These are phyloP conservation scores for Neomonachus schauinslandi DNA, from an alignment of 2,113 vertebrate genomes.

Conservation along the genomic window DNA sequence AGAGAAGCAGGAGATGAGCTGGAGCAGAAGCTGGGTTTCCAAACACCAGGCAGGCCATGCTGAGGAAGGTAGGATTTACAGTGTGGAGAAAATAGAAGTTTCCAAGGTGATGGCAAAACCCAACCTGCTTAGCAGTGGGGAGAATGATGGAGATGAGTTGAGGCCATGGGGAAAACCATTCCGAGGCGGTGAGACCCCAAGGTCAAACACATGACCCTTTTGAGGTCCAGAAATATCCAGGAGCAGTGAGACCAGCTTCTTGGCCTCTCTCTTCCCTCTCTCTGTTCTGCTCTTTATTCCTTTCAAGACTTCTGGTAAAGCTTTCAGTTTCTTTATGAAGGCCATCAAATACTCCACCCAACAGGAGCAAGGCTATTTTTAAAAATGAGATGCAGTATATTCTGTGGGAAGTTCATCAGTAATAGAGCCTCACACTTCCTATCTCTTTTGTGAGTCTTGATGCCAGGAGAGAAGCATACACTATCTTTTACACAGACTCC, in stretches of 20 bases:
- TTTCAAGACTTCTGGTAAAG: background rate
- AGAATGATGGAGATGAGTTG: background rate
- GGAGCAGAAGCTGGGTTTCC: background rate
- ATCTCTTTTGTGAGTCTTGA: slow-evolving; percentile 76
- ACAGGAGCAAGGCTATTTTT: slow-evolving; percentile 71
- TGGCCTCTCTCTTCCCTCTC: background rate
- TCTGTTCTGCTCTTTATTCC: background rate
- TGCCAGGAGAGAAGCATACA: slow-evolving; percentile 73
- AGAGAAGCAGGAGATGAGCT: background rate
- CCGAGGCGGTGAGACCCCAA: background rate
- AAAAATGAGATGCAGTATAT: slow-evolving; percentile 74
- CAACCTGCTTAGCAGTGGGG: accelerated
- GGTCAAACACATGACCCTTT: background rate
- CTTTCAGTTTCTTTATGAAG: slow-evolving; percentile 34
- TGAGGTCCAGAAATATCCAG: background rate
- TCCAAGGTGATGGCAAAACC: background rate
- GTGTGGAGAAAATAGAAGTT: background rate
- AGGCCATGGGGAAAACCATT: background rate
- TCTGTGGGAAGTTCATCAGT: slow-evolving; percentile 80
- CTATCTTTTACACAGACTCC: slow-evolving; percentile 76
- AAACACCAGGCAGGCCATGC: too few relatives aligned
- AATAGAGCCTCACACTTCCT: slow-evolving; percentile 79
- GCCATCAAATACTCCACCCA: slow-evolving; percentile 60
- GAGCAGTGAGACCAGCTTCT: background rate
- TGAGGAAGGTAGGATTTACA: background rate